These are phyloP conservation scores for Brachionus plicatilis DNA, from an alignment of 1,140 invertebrate genomes.

Conservation along the genomic window DNA sequence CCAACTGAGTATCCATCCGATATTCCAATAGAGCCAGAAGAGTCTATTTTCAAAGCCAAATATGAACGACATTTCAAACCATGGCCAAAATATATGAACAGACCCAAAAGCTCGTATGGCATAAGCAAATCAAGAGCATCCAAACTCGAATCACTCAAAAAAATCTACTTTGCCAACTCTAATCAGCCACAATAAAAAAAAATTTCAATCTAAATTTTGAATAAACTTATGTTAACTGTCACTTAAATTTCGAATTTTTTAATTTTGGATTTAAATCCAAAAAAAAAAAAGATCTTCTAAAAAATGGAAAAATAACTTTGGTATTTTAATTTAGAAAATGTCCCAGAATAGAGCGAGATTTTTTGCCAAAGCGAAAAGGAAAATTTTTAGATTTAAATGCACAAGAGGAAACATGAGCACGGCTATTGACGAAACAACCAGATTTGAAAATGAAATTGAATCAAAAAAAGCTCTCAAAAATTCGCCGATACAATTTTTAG, in stretches of 20 bases:
- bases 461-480: neutral
- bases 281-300: neutral
- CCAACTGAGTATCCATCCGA: slow-evolving; percentile 6
- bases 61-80: slow-evolving; percentile 37
- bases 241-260: neutral
- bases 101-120: neutral
- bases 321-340: neutral
- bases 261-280: slow-evolving; percentile 18
- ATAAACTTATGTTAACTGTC: neutral
- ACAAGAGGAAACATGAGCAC: neutral
- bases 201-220: neutral
- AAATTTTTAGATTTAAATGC: slow-evolving; percentile 6
- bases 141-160: slow-evolving; percentile 27
- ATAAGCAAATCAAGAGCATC: neutral
- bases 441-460: neutral
- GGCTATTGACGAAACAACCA: neutral
- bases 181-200: neutral
- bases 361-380: neutral
- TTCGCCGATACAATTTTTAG: neutral
- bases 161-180: neutral
- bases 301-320: neutral
- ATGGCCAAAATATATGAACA: slow-evolving; percentile 37
- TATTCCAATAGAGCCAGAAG: slow-evolving; percentile 32
- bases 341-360: neutral
- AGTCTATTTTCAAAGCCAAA: neutral